Evolutionary conservation across 2,888 invertebrate genomes (phyloP), one percentile per base, ranked within the genome.

Genomic region (Acrocyrtus sp.): DNA sequence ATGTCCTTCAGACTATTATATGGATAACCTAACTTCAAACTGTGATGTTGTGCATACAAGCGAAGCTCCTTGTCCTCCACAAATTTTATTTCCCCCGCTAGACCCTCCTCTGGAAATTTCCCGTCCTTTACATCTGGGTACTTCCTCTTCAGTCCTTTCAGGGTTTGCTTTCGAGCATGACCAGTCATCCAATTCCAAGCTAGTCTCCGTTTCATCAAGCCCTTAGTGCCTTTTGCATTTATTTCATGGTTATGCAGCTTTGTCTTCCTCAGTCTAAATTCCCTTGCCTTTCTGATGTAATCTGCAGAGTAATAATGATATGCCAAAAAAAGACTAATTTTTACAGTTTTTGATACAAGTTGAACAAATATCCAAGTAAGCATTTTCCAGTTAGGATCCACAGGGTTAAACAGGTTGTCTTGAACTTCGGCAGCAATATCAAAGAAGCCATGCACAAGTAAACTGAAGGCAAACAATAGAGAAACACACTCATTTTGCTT

Each of bases 211-310:
- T 61, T 60, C 47, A 48, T 34, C 12, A 68, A 4, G 5, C 68
- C 68, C 12, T 68, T 68, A 3, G 60, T 60, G 4, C 68, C 61
- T 47, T 68, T 68, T 1, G 39, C 60, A 1, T 47, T 60, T 39
- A 68, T 68, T 19, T 68, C 68, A 47, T 68, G 68, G 26, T 68
- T 68, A 27, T 68, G 68, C 17, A 68, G 45, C 27, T n/a, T 54
- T 1, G 60, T 53, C 12, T 60, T 60, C 12, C 68, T 27, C 47
- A 53, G 68, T 1, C 26, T 27, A 29, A 61, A 60, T 21, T 68
- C 68, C 17, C 68, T 26, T 8, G 53, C 24, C 21, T 60, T 68
- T 4, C 60, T 27, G 17, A 68, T 68, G 24, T 68, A 68, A 17
- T 51, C 60, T 1, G 60, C 43, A 26, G 45, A 22, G 39, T 68